Base-by-base conservation (phyloP, 2,797 vertebrate genomes). In the Passerculus sandwichensis region DNA sequence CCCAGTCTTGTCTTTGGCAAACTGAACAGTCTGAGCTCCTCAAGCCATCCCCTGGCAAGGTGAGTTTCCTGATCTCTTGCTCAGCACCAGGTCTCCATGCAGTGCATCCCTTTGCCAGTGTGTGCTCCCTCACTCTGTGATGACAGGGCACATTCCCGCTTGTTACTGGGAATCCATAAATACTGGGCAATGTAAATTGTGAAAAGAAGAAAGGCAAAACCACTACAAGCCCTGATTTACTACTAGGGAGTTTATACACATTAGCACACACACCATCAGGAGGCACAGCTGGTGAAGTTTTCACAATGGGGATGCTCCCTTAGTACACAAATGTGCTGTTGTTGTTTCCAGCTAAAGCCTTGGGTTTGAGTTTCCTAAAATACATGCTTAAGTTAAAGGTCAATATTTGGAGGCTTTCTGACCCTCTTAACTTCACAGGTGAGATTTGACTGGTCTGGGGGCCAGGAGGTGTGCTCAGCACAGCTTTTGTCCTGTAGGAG, bases 51-150 rank as follows among this genome's bases (percentile, higher is more conserved):
- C 34, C 19, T 62, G 32, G 11, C 51, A 53, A 42, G 11, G 32
- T 61, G 15, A 10, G 5, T 71, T 80, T 85, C 40, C 67, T 32
- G 5, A 59, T 57, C 23, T 34, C 42, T 27, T 13, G 26, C 36
- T 71, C 62, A 30, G 15, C 23, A 5, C 50, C 56, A 34, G 3
- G 3, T 61, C 13, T 86, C 45, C 42, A 23, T 0, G 0, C 2
- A 0, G 15, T 38, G 34, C 56, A 17, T 47, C 25, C 36, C 18
- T 89, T 60, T 73, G 44, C 34, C n/a, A 22, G 44, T 8, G 42
- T 57, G 18, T 36, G n/a, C 44, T 86, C 30, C 34, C 36, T 79
- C 5, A 4, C 59, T 53, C 5, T 3, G 0, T 66, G 42, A 20
- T 77, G 45, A 30, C 11, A 18, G 36, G 26, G 21, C 64, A 56